Conservation (phyloP, 2,888 invertebrate species). For the Dryobota labecula region DNA sequence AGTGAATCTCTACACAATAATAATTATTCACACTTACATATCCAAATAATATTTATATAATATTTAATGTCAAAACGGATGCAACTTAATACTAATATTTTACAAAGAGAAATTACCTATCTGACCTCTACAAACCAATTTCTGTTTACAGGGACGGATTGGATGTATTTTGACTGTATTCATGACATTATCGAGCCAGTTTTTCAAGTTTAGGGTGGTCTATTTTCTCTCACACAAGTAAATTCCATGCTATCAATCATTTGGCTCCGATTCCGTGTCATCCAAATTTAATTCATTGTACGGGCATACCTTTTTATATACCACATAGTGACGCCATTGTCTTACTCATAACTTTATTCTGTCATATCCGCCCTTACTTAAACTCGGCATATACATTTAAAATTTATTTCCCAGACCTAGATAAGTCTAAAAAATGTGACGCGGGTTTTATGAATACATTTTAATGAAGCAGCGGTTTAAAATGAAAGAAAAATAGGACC, state of each 20-base stretch:
- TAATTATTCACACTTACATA: too few species aligned
- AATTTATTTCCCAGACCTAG: constrained; percentile 48
- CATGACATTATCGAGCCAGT: not conserved
- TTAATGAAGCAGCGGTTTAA: constrained; percentile 47
- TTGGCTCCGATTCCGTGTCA: not conserved
- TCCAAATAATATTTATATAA: too few species aligned
- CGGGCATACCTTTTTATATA: too few species aligned
- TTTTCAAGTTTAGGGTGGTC: not conserved
- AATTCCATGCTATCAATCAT: not conserved
- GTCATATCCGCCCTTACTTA: constrained; percentile 9
- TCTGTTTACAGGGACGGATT: not conserved
- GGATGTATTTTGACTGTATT: not conserved
- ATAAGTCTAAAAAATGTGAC: constrained; percentile 55
- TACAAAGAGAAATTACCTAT: too few species aligned
- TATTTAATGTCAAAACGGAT: too few species aligned
- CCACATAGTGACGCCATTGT: constrained; percentile 14
- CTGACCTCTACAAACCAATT: too few species aligned
- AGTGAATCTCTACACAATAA: too few species aligned
- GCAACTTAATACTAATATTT: too few species aligned
- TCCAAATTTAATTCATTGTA: not conserved
- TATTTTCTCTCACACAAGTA: not conserved
- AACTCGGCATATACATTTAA: constrained; percentile 36
- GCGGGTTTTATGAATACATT: constrained; percentile 56
- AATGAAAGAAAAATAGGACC: constrained; percentile 29
- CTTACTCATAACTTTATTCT: constrained; percentile 24